These are phyloP conservation scores for Taenioides sp. DNA, from an alignment of 2,797 vertebrate species.

Conservation along the genomic window DNA sequence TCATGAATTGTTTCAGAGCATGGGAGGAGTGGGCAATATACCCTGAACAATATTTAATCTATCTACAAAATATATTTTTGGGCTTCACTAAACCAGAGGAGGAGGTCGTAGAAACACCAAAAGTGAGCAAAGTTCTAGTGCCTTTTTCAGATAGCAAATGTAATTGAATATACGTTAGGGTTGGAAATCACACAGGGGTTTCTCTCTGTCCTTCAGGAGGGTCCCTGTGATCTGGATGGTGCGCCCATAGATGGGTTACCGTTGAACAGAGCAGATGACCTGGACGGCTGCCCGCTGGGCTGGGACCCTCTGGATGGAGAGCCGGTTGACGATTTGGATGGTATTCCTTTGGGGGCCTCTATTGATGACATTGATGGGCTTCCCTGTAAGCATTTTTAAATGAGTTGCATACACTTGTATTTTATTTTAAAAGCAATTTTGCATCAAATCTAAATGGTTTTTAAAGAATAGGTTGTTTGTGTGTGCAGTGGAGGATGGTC, in stretches of 20 bases:
- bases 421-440: background rate
- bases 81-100: constrained; percentile 76
- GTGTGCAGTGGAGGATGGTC: constrained; percentile 67
- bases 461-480: constrained; percentile 14
- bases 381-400: constrained; percentile 69
- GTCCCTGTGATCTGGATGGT: constrained; percentile 67
- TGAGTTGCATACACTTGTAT: background rate
- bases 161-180: background rate
- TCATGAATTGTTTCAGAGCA: constrained; percentile 80
- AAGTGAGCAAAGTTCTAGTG: constrained; percentile 59
- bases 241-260: constrained; percentile 61
- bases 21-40: constrained; percentile 87
- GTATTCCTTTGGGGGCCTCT: constrained; percentile 72
- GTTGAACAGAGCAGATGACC: constrained; percentile 67
- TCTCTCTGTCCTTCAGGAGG: constrained; percentile 44
- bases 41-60: constrained; percentile 80
- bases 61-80: constrained; percentile 83
- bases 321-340: constrained; percentile 80
- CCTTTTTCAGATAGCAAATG: background rate
- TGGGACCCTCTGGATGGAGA: constrained; percentile 81
- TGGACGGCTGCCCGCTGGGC: constrained; percentile 78
- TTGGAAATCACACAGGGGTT: background rate
- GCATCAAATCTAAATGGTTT: background rate
- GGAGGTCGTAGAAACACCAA: constrained; percentile 55
- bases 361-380: constrained; percentile 82